Conservation (phyloP, 2,797 vertebrate species). For the Oreochromis grahami region DNA sequence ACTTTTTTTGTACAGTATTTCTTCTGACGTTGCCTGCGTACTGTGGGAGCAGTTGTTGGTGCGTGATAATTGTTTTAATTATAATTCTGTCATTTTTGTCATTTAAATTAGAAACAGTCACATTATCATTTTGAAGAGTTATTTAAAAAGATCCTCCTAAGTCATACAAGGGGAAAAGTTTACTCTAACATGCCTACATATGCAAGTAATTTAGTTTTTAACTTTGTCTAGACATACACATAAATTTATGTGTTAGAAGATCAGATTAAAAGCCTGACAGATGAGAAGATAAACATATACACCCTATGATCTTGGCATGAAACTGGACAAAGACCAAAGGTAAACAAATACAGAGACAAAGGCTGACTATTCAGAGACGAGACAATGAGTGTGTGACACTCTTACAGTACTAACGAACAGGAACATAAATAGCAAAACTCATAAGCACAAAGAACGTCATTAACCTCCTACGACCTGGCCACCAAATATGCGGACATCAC, state of each 20-base stretch:
- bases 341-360: neutral
- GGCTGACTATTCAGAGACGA: neutral
- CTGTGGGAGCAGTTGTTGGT: constrained; percentile 18
- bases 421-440: neutral
- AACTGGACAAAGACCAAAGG: neutral
- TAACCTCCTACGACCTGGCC: neutral
- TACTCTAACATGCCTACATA: neutral
- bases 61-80: constrained; percentile 25
- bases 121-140: neutral
- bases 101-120: constrained; percentile 3
- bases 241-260: neutral
- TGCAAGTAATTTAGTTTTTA: neutral
- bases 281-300: neutral
- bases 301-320: neutral
- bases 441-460: neutral
- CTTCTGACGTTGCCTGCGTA: constrained; percentile 1
- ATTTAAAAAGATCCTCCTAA: neutral
- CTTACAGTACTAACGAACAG: neutral
- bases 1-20: constrained; percentile 6
- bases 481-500: neutral
- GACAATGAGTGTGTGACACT: neutral
- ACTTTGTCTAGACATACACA: neutral
- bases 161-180: neutral
- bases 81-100: neutral
- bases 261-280: neutral